Percentiles rank a stretch among this genome's conserved stretches.
These are phyloP conservation scores for Tetragnatha versicolor DNA, from an alignment of 1,140 invertebrate species.

Conservation along the genomic window DNA sequence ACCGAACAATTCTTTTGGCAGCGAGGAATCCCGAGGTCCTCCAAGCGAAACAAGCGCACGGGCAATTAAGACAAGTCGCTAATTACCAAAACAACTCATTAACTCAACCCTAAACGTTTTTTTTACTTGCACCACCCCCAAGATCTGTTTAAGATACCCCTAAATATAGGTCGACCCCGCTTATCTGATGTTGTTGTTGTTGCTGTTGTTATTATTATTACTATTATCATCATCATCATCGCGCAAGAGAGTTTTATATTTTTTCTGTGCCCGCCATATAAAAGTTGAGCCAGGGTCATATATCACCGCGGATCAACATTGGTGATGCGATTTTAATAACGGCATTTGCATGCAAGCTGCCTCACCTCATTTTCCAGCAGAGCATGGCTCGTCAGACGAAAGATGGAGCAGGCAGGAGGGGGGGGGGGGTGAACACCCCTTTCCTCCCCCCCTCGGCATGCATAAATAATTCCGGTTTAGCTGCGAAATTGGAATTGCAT, in stretches of 20 bases:
- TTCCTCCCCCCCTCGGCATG: conserved; percentile 35
- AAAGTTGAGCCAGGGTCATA: conserved; percentile 47
- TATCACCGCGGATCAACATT: conserved; percentile 35
- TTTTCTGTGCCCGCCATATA: too few relatives aligned
- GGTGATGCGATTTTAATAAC: conserved; percentile 55
- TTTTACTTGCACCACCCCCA: not conserved
- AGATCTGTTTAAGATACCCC: conserved; percentile 23
- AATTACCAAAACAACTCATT: conserved; percentile 55
- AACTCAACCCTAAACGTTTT: conserved; percentile 1
- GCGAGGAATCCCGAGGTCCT: too few relatives aligned
- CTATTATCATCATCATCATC: not conserved
- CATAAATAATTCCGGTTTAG: conserved; percentile 51
- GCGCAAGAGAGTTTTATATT: too few relatives aligned
- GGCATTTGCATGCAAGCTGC: conserved; percentile 51
- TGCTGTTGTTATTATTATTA: not conserved
- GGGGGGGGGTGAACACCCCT: too few relatives aligned
- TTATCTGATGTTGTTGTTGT: too few relatives aligned
- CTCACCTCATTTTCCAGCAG: conserved; percentile 38
- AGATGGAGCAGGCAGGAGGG: not conserved
- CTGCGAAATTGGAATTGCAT: conserved; percentile 48
- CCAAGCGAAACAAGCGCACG: conserved; percentile 8
- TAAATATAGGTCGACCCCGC: conserved; percentile 54
- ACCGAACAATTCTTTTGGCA: too few relatives aligned
- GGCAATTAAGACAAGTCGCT: conserved; percentile 45
- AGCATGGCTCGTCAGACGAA: not conserved